Base-by-base conservation (phyloP, 2,113 vertebrate genomes). In the Bubo scandiacus region DNA sequence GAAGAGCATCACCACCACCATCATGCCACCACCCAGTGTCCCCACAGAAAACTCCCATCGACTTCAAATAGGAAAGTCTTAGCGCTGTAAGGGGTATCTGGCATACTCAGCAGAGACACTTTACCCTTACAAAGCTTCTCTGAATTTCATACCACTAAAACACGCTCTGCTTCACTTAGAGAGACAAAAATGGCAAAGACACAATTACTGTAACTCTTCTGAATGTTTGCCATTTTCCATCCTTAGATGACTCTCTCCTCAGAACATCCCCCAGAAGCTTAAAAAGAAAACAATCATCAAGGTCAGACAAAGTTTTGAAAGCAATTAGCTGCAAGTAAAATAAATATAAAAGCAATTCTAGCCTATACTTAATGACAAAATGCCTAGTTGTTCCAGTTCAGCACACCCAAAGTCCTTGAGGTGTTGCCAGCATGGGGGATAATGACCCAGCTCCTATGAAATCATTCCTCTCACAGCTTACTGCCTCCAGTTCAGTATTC, bases 281-380 rank as follows among this genome's bases (percentile, higher is more conserved):
- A 68, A 49, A 94, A 95, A 85, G 84, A 96, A 96, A 94, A 97
- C 66, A 97, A 90, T 88, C 81, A 93, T 96, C 90, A 96, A 94
- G 93, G 85, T 82, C 3, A 6, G 70, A 32, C 81, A 85, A 95
- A 95, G 84, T 96, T 96, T 95, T 93, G 78, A 83, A 92, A 82
- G 81, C 66, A 95, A 96, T 77, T 95, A 91, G 36, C 26, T 80
- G 58, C 52, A 88, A 95, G 96, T 93, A 95, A 96, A 96, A 94
- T 79, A 96, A 96, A 96, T 94, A 94, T 15, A 87, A 68, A 88
- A 90, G 34, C 74, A 93, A 74, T 95, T 94, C 84, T 92, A 77
- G 81, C 84, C 84, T 96, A 10, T 82, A 80, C 25, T 93, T 94
- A 88, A 93, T 42, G 58, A 74, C 71, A 92, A 93, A 91, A 92